A percentile compares a stretch with the other conserved stretches of the same genome.
Conservation (phyloP, 2,888 invertebrate genomes). For the Drosophila paucipuncta region DNA sequence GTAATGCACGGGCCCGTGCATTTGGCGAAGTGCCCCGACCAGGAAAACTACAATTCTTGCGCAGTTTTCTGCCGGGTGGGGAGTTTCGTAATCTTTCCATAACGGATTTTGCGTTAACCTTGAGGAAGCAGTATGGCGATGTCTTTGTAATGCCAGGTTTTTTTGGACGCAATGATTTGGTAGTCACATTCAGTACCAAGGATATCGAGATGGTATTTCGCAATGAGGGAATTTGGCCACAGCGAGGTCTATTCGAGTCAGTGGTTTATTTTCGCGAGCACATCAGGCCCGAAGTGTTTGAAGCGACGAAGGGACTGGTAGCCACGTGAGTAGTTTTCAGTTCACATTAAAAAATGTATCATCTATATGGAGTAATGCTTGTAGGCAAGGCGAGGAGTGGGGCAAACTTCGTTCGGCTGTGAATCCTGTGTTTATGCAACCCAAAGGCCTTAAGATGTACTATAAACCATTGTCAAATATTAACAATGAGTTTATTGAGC, state of each 20-base stretch:
- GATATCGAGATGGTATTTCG: constrained; percentile 86
- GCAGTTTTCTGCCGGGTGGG: constrained; percentile 64
- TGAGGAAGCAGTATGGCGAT: constrained; percentile 66
- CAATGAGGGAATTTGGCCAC: constrained; percentile 85
- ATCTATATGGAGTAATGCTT: background rate
- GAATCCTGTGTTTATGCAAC: constrained; percentile 88
- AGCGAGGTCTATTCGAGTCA: constrained; percentile 83
- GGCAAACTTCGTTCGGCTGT: constrained; percentile 85
- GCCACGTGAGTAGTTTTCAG: constrained; percentile 40
- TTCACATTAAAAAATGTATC: background rate
- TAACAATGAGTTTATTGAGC: constrained; percentile 84
- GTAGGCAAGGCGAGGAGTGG: constrained; percentile 88
- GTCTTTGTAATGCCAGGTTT: constrained; percentile 84
- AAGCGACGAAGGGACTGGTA: constrained; percentile 43
- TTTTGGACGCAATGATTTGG: constrained; percentile 72
- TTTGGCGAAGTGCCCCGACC: constrained; percentile 61
- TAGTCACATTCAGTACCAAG: constrained; percentile 86
- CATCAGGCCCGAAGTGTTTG: constrained; percentile 56
- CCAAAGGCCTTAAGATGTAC: constrained; percentile 86
- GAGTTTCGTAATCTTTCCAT: constrained; percentile 51
- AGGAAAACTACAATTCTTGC: constrained; percentile 44
- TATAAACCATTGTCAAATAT: constrained; percentile 83
- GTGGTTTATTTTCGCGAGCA: constrained; percentile 77
- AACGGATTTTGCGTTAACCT: constrained; percentile 28
- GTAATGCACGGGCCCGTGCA: constrained; percentile 12